Percentiles rank a stretch among this genome's conserved stretches.
These are phyloP conservation scores for Phasianus colchicus DNA, from an alignment of 2,113 vertebrate genomes.

Conservation along the genomic window DNA sequence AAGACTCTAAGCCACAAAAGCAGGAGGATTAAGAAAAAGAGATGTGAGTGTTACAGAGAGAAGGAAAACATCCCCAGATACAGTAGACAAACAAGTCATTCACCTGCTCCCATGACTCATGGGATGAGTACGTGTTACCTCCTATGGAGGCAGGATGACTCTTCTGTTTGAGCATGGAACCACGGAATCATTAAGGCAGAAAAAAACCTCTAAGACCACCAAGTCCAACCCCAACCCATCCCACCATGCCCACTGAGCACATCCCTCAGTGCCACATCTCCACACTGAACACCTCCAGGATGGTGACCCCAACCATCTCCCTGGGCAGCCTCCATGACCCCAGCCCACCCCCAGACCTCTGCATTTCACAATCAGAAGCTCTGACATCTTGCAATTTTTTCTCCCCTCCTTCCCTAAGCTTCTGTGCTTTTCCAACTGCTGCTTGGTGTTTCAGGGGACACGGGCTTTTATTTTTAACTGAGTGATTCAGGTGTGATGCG, in stretches of 20 bases:
- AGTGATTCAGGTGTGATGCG: neutral
- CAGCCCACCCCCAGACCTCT: neutral
- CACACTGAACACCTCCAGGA: too few species aligned
- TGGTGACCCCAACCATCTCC: too few species aligned
- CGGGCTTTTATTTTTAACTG: neutral
- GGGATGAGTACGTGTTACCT: neutral
- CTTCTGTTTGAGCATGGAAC: neutral
- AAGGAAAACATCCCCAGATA: slow-evolving; percentile 9
- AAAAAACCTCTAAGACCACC: too few species aligned
- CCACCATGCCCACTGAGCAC: too few species aligned
- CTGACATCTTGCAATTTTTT: neutral
- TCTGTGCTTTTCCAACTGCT: neutral
- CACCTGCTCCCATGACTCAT: neutral
- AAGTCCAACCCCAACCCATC: too few species aligned
- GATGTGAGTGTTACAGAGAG: neutral
- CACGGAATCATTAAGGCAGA: too few species aligned
- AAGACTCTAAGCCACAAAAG: neutral
- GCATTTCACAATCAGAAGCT: neutral
- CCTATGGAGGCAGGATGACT: neutral
- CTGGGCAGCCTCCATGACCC: neutral
- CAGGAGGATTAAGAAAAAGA: neutral
- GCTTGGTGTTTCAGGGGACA: neutral
- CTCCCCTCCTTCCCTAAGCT: neutral
- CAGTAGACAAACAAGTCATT: slow-evolving; percentile 16
- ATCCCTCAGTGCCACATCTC: too few species aligned